Evolutionary conservation across 2,797 vertebrate genomes (phyloP), one percentile per base, ranked within the genome.

Genomic region (Chelon auratus): DNA sequence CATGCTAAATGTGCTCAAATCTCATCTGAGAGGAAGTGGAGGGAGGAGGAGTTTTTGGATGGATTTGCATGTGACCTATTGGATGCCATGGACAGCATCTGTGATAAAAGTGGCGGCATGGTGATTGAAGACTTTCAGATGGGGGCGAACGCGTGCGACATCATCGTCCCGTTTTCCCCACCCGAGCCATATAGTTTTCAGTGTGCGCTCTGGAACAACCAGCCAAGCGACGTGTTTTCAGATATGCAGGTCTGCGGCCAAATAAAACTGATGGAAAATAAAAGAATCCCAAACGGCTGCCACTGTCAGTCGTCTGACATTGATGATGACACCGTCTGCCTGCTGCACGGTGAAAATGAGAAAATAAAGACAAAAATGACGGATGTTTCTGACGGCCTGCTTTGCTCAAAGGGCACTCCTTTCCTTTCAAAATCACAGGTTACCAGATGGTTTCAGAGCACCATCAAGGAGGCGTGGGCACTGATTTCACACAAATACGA

Each of bases 401-500:
- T 97, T 26, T 98, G 96, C 71, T 85, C 86, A 14, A 93, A 89
- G 50, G 93, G 92, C 52, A 94, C 94, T 6, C 84, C 90, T 0
- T 95, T 95, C 81, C 91, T 98, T 48, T 95, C 97, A 62, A 93
- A 93, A 1, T 71, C 92, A 22, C 92, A 92, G 68, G 95, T 97
- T 14, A 93, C 93, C 90, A 95, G 92, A 60, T 97, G 97, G 97
- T 98, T 99, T 87, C 95, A 95, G 78, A 91, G 80, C 0, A 92
- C 91, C 0, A 77, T 97, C 63, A 96, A 93, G 81, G 93, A 94
- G 81, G 96, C 96, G 6, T 98, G 98, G 97, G 92, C 88, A 24
- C 88, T 90, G 72, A 97, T 97, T n/a, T 95, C 96, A 50, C 97
- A 96, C 74, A 98, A 97, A 66, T 98, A 97, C 0, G 95, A 97